Percentiles rank a stretch among this genome's conserved stretches.
These are phyloP conservation scores for Agriopis leucophaearia DNA, from an alignment of 2,888 invertebrate species.

Conservation along the genomic window DNA sequence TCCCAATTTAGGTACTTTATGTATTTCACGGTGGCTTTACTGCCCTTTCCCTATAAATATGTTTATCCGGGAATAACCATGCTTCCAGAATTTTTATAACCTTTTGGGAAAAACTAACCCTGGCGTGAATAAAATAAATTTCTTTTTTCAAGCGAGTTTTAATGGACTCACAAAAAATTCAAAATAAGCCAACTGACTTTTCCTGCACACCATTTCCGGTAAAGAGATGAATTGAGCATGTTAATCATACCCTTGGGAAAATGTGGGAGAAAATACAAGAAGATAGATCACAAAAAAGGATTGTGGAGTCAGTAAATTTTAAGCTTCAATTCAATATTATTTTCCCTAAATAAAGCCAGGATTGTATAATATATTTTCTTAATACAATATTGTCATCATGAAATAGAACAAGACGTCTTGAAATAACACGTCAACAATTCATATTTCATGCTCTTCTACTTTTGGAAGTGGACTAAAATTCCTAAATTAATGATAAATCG, in stretches of 20 bases:
- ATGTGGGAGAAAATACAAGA: conserved; percentile 17
- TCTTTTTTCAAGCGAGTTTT: conserved; percentile 28
- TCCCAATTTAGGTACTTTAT: conserved; percentile 11
- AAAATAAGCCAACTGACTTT: conserved; percentile 31
- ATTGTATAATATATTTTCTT: background rate
- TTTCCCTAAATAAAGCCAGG: background rate
- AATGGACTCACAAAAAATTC: conserved; percentile 38
- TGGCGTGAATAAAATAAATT: conserved; percentile 38
- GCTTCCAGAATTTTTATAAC: conserved; percentile 23
- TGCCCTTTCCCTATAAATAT: conserved; percentile 22
- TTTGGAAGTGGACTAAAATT: background rate
- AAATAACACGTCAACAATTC: background rate
- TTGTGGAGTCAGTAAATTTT: conserved; percentile 17
- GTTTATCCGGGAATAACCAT: conserved; percentile 20
- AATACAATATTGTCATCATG: background rate
- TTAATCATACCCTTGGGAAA: conserved; percentile 22
- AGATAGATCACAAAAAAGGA: conserved; percentile 22
- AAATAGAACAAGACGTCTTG: background rate
- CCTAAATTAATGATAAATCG: no score
- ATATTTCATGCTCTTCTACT: background rate
- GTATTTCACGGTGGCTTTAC: conserved; percentile 17
- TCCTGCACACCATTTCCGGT: conserved; percentile 21
- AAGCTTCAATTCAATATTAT: conserved; percentile 3
- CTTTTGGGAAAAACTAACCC: conserved; percentile 30
- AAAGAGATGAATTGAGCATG: conserved; percentile 30